Evolutionary conservation across 1,140 invertebrate species (phyloP).

Genomic region (Melitaea cinxia): DNA sequence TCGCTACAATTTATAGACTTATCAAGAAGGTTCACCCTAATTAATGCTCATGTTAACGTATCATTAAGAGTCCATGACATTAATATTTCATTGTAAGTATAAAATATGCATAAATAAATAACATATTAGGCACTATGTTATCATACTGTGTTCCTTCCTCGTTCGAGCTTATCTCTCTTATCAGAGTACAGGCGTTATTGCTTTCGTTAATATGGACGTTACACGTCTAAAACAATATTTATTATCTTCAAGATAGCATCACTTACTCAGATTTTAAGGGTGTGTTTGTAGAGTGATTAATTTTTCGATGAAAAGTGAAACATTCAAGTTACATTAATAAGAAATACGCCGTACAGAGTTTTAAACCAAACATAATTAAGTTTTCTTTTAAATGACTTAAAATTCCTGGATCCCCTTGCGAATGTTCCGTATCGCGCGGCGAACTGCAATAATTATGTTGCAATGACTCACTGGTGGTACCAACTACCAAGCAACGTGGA

Average conservation of each 20-base stretch:
- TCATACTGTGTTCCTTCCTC: conserved; percentile 52
- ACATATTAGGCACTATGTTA: conserved; percentile 15
- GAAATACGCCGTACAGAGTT: too few relatives aligned
- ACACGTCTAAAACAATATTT: background rate
- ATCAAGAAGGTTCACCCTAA: too few relatives aligned
- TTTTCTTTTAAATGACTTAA: conserved; percentile 24
- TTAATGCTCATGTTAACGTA: background rate
- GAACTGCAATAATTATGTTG: conserved; percentile 49
- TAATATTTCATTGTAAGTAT: background rate
- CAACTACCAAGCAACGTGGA: conserved; percentile 39
- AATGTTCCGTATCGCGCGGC: conserved; percentile 39
- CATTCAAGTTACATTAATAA: too few relatives aligned
- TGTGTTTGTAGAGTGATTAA: background rate
- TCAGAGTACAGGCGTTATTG: conserved; percentile 44
- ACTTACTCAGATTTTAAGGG: background rate
- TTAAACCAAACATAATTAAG: conserved; percentile 11
- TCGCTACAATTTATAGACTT: too few relatives aligned
- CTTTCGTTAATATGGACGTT: conserved; percentile 21
- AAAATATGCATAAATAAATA: too few relatives aligned
- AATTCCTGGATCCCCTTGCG: conserved; percentile 33
- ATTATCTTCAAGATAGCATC: background rate
- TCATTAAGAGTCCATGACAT: background rate
- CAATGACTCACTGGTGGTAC: conserved; percentile 52
- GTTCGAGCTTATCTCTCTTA: conserved; percentile 60
- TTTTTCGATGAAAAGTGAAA: too few relatives aligned